Evolutionary conservation across 2,113 vertebrate genomes (phyloP).

Genomic region (Trematomus loennbergii): DNA sequence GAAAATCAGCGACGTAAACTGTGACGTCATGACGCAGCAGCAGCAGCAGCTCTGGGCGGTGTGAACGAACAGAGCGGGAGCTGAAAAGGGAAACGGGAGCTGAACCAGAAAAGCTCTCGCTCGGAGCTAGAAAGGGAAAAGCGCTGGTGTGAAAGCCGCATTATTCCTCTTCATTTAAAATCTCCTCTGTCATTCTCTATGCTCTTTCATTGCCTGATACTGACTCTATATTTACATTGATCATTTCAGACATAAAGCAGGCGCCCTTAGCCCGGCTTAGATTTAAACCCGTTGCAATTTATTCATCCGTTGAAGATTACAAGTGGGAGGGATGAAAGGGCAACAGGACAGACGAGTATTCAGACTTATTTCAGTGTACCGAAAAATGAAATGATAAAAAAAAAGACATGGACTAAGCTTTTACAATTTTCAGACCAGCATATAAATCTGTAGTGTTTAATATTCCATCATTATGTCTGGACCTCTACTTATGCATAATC

Average conservation of each 20-base stretch:
- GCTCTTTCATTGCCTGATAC: conserved; percentile 57
- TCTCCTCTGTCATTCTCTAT: conserved; percentile 56
- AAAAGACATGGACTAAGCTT: background rate
- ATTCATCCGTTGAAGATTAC: conserved; percentile 57
- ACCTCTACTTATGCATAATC: too few species aligned
- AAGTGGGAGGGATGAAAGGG: conserved; percentile 25
- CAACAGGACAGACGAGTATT: conserved; percentile 23
- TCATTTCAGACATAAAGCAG: conserved; percentile 55
- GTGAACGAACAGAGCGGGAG: too few species aligned
- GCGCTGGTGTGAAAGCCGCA: too few species aligned
- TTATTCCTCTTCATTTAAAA: conserved; percentile 60
- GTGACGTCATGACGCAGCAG: too few species aligned
- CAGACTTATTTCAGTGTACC: conserved; percentile 27
- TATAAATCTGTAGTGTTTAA: too few species aligned
- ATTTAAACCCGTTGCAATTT: conserved; percentile 51
- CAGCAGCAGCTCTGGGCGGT: too few species aligned
- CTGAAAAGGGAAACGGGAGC: too few species aligned
- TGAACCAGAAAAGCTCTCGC: too few species aligned
- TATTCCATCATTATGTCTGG: too few species aligned
- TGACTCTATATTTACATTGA: conserved; percentile 66
- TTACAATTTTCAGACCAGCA: too few species aligned
- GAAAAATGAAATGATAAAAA: conserved; percentile 28
- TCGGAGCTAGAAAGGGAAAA: too few species aligned
- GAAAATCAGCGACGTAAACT: too few species aligned
- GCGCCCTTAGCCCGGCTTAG: conserved; percentile 25